phyloP scores from a whole-genome alignment of 2,113 vertebrate species.

The mouse (Mus musculus) region GRCm39 chr1:90940001-90940500 shows the following conservation, averaged over 20 bases:
- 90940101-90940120: background rate
- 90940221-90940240: accelerated
- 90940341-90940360: background rate
- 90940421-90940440: background rate
- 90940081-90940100: accelerated
- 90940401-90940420: background rate
- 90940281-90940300: background rate
- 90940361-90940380: background rate
- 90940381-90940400: background rate
- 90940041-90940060: too few relatives aligned
- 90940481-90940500: accelerated
- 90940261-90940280: background rate
- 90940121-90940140: background rate
- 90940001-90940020: background rate
- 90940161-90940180: accelerated
- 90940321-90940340: background rate
- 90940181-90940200: background rate
- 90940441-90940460: background rate
- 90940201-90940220: background rate
- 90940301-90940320: accelerated
- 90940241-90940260: too few relatives aligned
- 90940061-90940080: background rate
- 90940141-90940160: too few relatives aligned
- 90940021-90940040: accelerated
- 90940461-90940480: accelerated